Base-by-base conservation (phyloP, 2,113 vertebrate species). In the Oncorhynchus kisutch region DNA sequence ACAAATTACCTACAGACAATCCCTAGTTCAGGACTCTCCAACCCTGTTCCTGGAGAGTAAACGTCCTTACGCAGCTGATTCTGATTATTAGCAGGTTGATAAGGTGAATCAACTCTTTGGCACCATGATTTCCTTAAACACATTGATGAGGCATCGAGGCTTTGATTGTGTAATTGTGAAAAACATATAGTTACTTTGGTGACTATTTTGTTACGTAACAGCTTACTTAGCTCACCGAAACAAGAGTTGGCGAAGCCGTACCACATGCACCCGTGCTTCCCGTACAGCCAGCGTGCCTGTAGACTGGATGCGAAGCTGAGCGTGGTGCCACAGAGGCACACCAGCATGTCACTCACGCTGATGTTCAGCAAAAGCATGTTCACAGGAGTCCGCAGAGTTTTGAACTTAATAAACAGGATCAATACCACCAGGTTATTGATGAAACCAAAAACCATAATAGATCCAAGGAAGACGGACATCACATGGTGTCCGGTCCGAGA, bases 311-410 rank as follows among this genome's bases (percentile, higher is more conserved):
- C 88, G 79, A 94, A 93, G 14, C 92, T 93, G 51, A 93, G 86
- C 4, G 90, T 91, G 0, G 93, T 94, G 48, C 93, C 93, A 0
- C 87, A 91, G 70, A 93, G 59, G 66, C 92, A 94, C 70, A 93
- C 92, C 6, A 93, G 20, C 92, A 94, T 91, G 74, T 94, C 92
- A 0, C 93, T 93, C 76, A 90, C 45, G n/a, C 92, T 93, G 75
- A 94, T 94, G 85, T 94, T 94, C 77, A 94, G 78, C 31, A 94
- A 88, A 14, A 94, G 87, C 92, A 94, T 92, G 74, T 94, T 94
- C 64, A 94, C 91, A 0, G 93, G 91, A 25, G 91, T 93, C 48
- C 91, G 87, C 22, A 94, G 83, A 0, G 80, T 84, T 85, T 92
- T 93, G 75, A 93, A 94, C 79, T 92, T 93, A 85, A 91, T 92